phyloP scores from a whole-genome alignment of 2,888 invertebrate species.

The Ferdinandea cuprea region DNA sequence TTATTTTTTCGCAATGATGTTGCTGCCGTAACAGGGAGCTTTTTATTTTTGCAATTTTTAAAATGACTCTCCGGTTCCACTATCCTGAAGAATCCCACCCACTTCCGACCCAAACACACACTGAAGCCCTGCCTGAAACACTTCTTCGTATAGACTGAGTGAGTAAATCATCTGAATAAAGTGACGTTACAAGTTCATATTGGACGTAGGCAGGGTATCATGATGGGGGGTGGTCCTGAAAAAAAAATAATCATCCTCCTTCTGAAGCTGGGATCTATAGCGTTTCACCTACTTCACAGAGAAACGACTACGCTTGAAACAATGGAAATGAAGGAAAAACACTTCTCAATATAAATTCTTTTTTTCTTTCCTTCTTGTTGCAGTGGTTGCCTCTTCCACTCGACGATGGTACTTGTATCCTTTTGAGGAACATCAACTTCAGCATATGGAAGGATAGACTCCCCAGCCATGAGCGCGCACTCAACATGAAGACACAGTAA shows the following conservation, averaged over 20 bases:
- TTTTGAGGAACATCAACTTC: constrained; percentile 54
- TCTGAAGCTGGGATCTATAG: constrained; percentile 43
- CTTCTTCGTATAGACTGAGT: constrained; percentile 35
- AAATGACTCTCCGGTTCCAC: constrained; percentile 70
- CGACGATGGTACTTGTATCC: constrained; percentile 53
- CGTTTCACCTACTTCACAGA: constrained; percentile 62
- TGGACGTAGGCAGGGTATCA: constrained; percentile 62
- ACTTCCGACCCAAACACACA: constrained; percentile 54
- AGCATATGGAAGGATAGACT: constrained; percentile 26
- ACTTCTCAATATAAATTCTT: constrained; percentile 47
- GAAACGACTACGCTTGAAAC: constrained; percentile 55
- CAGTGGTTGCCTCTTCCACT: constrained; percentile 9
- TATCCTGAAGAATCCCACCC: constrained; percentile 47
- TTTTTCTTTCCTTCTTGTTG: constrained; percentile 14
- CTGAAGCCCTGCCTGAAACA: constrained; percentile 29
- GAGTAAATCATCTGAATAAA: constrained; percentile 74
- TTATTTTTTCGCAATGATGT: constrained; percentile 64
- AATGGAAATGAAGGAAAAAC: constrained; percentile 74
- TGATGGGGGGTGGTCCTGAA: constrained; percentile 30
- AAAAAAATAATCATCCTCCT: constrained; percentile 51
- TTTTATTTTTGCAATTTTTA: constrained; percentile 66
- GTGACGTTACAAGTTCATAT: constrained; percentile 74
- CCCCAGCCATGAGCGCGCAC: constrained; percentile 2
- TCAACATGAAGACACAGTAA: constrained; percentile 70
- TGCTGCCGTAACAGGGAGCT: constrained; percentile 55